Base-by-base conservation (phyloP, 2,888 invertebrate species). In the Orgyia antiqua region DNA sequence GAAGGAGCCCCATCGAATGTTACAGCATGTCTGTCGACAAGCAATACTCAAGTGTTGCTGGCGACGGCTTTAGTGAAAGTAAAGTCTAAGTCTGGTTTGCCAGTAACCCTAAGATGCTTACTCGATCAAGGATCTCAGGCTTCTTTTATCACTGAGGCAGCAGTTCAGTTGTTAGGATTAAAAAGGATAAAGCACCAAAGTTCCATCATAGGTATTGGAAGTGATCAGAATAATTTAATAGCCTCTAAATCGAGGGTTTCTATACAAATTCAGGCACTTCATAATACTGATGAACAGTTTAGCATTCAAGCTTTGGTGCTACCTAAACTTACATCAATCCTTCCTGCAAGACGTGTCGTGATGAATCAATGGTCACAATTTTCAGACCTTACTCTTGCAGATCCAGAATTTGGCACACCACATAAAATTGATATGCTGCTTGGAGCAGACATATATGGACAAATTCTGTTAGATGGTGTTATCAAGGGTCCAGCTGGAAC, bases 401-500 rank as follows among this genome's bases (percentile, higher is more conserved):
- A n/a, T n/a, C n/a, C n/a, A n/a, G n/a, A n/a, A n/a, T n/a, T n/a
- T n/a, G n/a, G n/a, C n/a, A n/a, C n/a, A n/a, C n/a, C n/a, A n/a
- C n/a, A n/a, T n/a, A n/a, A n/a, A n/a, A n/a, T n/a, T n/a, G n/a
- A n/a, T n/a, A n/a, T n/a, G n/a, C n/a, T n/a, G n/a, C n/a, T n/a
- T n/a, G 29, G 29, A 7, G 29, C 23, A 6, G 23, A 29, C 3
- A 23, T 23, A 10, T 29, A 23, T 10, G 5, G 10, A 8, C 15
- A 23, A 10, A 29, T 29, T 23, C n/a, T 29, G 13, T 9, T 6
- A 7, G 15, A 29, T 8, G 29, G 23, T 3, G 10, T 47, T 13
- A 42, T 51, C 30, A 45, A 42, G 24, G 42, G 46, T 27, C 43
- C 46, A 10, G 37, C 40, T 13, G 45, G 43, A 4, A 25, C 45